phyloP scores from a whole-genome alignment of 92 coral and sea anemone genomes.

The Muricea muricata region DNA sequence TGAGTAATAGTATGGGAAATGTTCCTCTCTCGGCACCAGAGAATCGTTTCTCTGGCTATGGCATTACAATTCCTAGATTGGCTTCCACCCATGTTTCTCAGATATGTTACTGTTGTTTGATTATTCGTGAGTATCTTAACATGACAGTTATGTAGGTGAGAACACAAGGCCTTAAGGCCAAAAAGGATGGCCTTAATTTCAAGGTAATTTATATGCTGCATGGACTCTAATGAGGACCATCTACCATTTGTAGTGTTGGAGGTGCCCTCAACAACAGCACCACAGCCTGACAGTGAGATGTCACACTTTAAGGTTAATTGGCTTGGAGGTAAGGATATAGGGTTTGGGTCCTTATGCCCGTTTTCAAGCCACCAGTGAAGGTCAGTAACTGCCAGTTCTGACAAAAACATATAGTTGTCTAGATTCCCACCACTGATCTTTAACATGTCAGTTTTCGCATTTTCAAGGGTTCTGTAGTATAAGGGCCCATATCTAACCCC shows the following conservation, averaged over 20 bases:
- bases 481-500: slow-evolving; percentile 54
- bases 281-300: slow-evolving; percentile 57
- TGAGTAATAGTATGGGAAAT: slow-evolving; percentile 41
- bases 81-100: slow-evolving; percentile 6
- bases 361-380: slow-evolving; percentile 49
- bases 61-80: slow-evolving; percentile 39
- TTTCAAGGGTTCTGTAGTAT: slow-evolving; percentile 51
- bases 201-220: slow-evolving; percentile 50
- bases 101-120: neutral
- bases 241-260: slow-evolving; percentile 28
- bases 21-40: too few relatives aligned
- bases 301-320: slow-evolving; percentile 49
- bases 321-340: neutral
- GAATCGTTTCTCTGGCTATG: slow-evolving; percentile 44
- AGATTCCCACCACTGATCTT: slow-evolving; percentile 41
- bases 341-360: slow-evolving; percentile 24
- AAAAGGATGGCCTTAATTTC: slow-evolving; percentile 53
- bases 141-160: neutral
- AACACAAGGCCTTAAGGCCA: slow-evolving; percentile 43
- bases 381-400: slow-evolving; percentile 41
- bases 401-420: slow-evolving; percentile 26
- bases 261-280: slow-evolving; percentile 50
- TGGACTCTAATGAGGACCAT: slow-evolving; percentile 41
- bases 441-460: slow-evolving; percentile 49
- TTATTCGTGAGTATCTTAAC: slow-evolving; percentile 28